phyloP scores from a whole-genome alignment of 2,113 vertebrate species.

The Labeo catla region DNA sequence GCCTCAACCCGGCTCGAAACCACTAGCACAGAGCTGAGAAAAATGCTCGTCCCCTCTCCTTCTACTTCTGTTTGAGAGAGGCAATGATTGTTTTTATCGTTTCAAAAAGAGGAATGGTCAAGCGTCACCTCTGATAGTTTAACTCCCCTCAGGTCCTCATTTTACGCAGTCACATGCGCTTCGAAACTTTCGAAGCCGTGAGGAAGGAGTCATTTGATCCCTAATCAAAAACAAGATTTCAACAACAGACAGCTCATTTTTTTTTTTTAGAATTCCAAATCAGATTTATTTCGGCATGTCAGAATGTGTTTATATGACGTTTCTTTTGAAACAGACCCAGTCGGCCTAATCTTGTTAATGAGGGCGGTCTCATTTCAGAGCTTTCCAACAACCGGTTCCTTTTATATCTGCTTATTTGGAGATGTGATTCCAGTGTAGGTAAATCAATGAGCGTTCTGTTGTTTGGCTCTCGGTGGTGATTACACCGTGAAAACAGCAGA shows the following conservation, averaged over 20 bases:
- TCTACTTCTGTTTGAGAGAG: conserved; percentile 45
- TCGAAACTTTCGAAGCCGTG: not conserved
- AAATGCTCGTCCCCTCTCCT: conserved; percentile 62
- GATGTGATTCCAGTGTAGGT: conserved; percentile 78
- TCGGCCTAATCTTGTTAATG: not conserved
- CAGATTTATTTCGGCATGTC: conserved; percentile 10
- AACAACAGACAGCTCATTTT: conserved; percentile 35
- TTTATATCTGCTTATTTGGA: conserved; percentile 68
- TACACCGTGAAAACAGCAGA: conserved; percentile 70
- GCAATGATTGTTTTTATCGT: conserved; percentile 45
- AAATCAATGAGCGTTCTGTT: conserved; percentile 64
- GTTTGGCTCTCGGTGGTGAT: conserved; percentile 69
- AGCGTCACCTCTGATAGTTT: conserved; percentile 13
- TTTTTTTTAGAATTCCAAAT: not conserved
- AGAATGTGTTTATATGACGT: not conserved
- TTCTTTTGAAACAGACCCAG: not conserved
- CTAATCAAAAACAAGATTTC: conserved; percentile 9
- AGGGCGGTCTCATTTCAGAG: conserved; percentile 6
- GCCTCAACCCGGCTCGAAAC: conserved; percentile 58
- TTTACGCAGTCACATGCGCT: not conserved
- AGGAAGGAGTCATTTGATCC: not conserved
- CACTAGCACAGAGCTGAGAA: conserved; percentile 22
- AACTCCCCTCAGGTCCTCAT: not conserved
- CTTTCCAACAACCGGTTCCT: conserved; percentile 52
- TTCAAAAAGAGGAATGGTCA: conserved; percentile 44